Conservation (phyloP, 2,113 vertebrate species). For the Struthio camelus region DNA sequence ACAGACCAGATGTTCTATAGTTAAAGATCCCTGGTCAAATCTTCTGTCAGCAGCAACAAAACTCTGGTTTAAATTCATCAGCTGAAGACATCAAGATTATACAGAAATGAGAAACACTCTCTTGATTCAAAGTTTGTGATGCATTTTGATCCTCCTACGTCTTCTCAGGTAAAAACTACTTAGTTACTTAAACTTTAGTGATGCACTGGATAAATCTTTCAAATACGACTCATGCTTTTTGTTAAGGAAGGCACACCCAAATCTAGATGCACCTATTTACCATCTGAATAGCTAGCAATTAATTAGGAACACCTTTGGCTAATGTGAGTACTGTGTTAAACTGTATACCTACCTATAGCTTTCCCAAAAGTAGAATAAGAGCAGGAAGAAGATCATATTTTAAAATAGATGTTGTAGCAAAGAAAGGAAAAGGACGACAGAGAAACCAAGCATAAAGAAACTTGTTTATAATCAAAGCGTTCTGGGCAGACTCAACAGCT, state of each 20-base stretch:
- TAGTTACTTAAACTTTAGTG: not conserved
- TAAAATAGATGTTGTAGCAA: not conserved
- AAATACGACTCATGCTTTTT: not conserved
- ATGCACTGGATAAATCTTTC: not conserved
- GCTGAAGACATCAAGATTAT: not conserved
- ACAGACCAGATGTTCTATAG: not conserved
- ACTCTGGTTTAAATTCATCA: not conserved
- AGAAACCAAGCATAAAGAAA: not conserved
- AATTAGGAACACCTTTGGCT: not conserved
- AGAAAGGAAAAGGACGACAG: not conserved
- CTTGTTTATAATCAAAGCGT: not conserved
- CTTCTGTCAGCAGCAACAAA: not conserved
- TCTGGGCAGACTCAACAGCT: not conserved
- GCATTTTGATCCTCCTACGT: not conserved
- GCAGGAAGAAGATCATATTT: not conserved
- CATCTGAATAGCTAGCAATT: not conserved
- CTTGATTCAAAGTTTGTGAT: not conserved
- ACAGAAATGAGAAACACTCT: fast-evolving
- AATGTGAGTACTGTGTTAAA: not conserved
- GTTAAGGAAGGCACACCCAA: not conserved
- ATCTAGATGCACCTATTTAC: not conserved
- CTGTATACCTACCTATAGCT: not conserved
- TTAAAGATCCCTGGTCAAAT: not conserved
- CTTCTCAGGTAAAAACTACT: not conserved
- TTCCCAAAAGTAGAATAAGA: not conserved